A percentile compares a stretch with the other conserved stretches of the same genome.
These are phyloP conservation scores for Caenorhabditis sp. DNA, from an alignment of 2,888 invertebrate species.

Conservation along the genomic window DNA sequence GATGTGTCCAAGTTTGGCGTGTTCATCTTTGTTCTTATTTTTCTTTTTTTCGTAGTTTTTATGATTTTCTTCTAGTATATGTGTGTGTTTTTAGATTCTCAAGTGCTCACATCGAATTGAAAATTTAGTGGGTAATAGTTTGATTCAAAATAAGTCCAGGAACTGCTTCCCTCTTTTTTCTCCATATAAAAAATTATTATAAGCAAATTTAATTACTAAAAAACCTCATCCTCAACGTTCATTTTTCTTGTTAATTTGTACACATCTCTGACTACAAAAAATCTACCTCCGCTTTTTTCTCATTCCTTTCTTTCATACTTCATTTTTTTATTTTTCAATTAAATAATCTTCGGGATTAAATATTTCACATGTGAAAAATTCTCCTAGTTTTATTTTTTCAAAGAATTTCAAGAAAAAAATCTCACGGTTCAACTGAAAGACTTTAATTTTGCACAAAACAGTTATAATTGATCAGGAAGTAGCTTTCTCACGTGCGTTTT, in stretches of 20 bases:
- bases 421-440: not conserved
- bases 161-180: no score
- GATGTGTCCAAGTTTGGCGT: not conserved
- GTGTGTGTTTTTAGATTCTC: conserved; percentile 7
- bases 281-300: no score
- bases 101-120: not conserved
- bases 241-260: not conserved
- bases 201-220: no score
- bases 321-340: not conserved
- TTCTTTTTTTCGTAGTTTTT: conserved; percentile 3
- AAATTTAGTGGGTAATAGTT: not conserved
- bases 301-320: not conserved
- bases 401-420: not conserved
- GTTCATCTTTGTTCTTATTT: not conserved
- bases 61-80: conserved; percentile 6
- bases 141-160: not conserved
- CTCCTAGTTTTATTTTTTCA: not conserved
- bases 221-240: not conserved
- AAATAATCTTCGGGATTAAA: not conserved
- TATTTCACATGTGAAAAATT: not conserved
- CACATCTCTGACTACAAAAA: not conserved
- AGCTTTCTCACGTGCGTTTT: not conserved
- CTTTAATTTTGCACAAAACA: not conserved
- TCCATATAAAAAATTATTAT: no score
- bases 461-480: not conserved